A percentile compares a stretch with the other conserved stretches of the same genome.
phyloP scores from a whole-genome alignment of 2,797 vertebrate species.

The Steatocranus sp. region DNA sequence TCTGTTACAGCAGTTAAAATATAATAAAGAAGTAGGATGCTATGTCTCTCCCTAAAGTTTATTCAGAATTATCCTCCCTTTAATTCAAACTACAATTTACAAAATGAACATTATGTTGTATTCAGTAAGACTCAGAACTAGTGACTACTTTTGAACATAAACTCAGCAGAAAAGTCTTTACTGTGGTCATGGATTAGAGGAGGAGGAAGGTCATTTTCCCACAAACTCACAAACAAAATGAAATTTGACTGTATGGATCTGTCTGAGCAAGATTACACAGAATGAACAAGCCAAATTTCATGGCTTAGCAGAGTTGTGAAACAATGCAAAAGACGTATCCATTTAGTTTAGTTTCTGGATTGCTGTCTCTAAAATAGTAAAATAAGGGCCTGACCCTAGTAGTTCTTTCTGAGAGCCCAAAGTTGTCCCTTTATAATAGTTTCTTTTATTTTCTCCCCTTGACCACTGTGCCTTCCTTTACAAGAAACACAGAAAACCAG shows the following conservation, averaged over 20 bases:
- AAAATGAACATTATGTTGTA: neutral
- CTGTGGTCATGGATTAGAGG: neutral
- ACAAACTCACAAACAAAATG: neutral
- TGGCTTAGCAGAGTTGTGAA: neutral
- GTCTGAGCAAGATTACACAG: neutral
- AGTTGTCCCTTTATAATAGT: accelerated
- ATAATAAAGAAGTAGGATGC: neutral
- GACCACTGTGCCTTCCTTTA: neutral
- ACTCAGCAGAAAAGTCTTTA: neutral
- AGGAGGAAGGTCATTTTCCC: accelerated
- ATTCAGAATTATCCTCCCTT: neutral
- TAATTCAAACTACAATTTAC: accelerated
- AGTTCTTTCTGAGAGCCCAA: neutral
- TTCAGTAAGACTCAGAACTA: neutral
- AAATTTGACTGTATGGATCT: neutral
- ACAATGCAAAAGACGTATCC: neutral
- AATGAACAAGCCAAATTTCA: accelerated
- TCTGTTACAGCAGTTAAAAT: neutral
- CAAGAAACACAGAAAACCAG: neutral
- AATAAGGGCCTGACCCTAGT: neutral
- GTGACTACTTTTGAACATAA: neutral
- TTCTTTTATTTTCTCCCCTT: neutral
- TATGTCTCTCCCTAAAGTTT: neutral
- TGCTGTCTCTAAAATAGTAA: neutral
- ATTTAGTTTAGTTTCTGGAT: accelerated